Conservation (phyloP, 2,797 vertebrate genomes). For the Atherinosoma microstoma region DNA sequence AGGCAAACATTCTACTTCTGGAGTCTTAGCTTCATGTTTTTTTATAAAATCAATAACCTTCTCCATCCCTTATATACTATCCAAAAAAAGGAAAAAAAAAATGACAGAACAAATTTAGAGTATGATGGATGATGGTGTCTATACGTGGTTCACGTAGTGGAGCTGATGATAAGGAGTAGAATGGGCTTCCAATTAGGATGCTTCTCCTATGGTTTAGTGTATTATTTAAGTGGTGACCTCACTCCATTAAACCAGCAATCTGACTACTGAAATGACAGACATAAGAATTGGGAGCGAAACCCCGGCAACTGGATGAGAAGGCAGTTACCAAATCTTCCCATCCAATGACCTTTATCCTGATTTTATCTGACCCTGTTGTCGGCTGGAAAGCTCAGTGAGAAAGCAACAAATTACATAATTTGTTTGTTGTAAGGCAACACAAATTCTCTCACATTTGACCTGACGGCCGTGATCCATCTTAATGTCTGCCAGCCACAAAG, state of each 20-base stretch:
- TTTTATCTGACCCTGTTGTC: conserved; percentile 16
- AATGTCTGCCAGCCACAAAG: conserved; percentile 57
- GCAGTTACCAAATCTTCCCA: conserved; percentile 15
- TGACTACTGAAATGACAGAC: conserved; percentile 53
- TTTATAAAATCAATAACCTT: conserved; percentile 81
- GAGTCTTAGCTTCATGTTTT: conserved; percentile 72
- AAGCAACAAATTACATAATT: conserved; percentile 45
- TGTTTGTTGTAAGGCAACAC: conserved; percentile 1
- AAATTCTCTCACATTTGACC: conserved; percentile 47
- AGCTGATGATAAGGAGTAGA: conserved; percentile 70
- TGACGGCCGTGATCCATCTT: conserved; percentile 59
- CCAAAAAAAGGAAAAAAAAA: conserved; percentile 65
- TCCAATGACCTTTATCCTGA: conserved; percentile 19
- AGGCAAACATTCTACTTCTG: conserved; percentile 78
- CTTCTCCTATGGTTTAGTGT: conserved; percentile 59
- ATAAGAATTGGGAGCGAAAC: conserved; percentile 46
- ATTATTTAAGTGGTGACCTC: conserved; percentile 54
- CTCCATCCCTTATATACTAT: conserved; percentile 68
- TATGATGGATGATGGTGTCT: conserved; percentile 75
- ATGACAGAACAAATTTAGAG: conserved; percentile 77
- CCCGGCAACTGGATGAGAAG: conserved; percentile 31
- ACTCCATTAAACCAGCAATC: conserved; percentile 50
- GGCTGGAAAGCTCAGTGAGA: conserved; percentile 5
- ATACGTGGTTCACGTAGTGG: conserved; percentile 67
- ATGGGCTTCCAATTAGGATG: conserved; percentile 72